These are phyloP conservation scores for Hypena proboscidalis DNA, from an alignment of 2,888 invertebrate genomes.

Conservation along the genomic window DNA sequence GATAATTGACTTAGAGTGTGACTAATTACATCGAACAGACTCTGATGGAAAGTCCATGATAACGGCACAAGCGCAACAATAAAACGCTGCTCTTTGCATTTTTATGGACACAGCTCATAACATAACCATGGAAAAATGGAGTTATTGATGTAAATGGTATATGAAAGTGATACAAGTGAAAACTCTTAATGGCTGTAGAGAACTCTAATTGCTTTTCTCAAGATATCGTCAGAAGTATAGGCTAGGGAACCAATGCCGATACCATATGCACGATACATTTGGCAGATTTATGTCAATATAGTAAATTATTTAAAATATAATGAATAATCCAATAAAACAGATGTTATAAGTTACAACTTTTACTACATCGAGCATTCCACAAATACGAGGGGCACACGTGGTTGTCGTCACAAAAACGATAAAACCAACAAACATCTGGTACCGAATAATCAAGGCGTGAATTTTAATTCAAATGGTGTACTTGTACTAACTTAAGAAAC, in stretches of 20 bases:
- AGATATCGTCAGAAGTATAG: too few relatives aligned
- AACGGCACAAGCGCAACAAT: slow-evolving; percentile 13
- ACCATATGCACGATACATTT: too few relatives aligned
- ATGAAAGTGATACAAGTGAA: slow-evolving; percentile 9
- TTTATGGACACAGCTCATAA: slow-evolving; percentile 9
- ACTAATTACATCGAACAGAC: slow-evolving; percentile 26
- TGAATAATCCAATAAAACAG: too few relatives aligned
- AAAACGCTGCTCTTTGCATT: slow-evolving; percentile 12
- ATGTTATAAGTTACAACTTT: not conserved
- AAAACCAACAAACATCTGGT: not conserved
- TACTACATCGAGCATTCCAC: not conserved
- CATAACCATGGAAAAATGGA: slow-evolving; percentile 7
- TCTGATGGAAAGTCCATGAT: slow-evolving; percentile 30
- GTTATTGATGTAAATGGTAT: slow-evolving; percentile 4
- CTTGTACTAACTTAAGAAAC: too few relatives aligned
- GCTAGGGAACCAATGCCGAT: too few relatives aligned
- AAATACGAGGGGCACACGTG: not conserved
- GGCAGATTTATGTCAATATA: too few relatives aligned
- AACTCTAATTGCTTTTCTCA: too few relatives aligned
- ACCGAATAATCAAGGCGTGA: too few relatives aligned
- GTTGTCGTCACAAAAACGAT: not conserved
- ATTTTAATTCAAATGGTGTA: too few relatives aligned
- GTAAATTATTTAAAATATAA: too few relatives aligned
- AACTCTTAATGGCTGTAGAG: not conserved
- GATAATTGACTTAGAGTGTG: slow-evolving; percentile 27